phyloP scores from a whole-genome alignment of 2,888 invertebrate species.

The Apotomis turbidana region DNA sequence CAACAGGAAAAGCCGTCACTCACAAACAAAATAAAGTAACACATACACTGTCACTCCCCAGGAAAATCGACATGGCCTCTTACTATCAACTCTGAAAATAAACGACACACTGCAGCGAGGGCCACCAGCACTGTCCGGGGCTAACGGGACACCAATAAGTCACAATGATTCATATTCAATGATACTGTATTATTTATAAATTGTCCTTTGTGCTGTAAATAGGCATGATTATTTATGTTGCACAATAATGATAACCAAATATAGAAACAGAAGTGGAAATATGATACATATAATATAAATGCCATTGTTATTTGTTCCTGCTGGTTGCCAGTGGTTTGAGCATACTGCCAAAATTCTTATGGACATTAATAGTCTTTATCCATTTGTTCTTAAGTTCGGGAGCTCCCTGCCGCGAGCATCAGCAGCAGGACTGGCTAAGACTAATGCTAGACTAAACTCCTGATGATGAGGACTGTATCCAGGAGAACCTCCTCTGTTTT shows the following conservation, averaged over 20 bases:
- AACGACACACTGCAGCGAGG: background rate
- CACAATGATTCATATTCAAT: constrained; percentile 22
- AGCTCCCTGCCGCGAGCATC: too few species aligned
- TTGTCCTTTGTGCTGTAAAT: constrained; percentile 36
- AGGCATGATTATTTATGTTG: constrained; percentile 26
- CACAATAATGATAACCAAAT: constrained; percentile 35
- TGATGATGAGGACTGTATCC: too few species aligned
- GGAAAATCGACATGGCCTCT: constrained; percentile 71
- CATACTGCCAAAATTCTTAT: background rate
- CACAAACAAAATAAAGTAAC: constrained; percentile 44
- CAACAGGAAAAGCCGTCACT: constrained; percentile 29
- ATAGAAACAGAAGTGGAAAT: constrained; percentile 25
- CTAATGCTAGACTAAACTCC: too few species aligned
- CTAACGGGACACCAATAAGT: constrained; percentile 2
- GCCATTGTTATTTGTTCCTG: background rate
- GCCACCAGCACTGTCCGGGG: background rate
- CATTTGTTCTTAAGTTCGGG: too few species aligned
- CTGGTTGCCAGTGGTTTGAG: background rate
- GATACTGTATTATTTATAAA: constrained; percentile 37
- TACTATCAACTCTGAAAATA: constrained; percentile 49
- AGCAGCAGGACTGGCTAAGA: too few species aligned
- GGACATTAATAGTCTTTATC: too few species aligned
- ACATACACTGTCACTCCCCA: constrained; percentile 77
- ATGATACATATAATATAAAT: background rate
- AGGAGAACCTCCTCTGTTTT: too few species aligned